These are phyloP conservation scores for Chondrilla cf. caribensis DNA, from an alignment of 37 sponge, comb jelly and placozoan genomes.

Conservation along the genomic window DNA sequence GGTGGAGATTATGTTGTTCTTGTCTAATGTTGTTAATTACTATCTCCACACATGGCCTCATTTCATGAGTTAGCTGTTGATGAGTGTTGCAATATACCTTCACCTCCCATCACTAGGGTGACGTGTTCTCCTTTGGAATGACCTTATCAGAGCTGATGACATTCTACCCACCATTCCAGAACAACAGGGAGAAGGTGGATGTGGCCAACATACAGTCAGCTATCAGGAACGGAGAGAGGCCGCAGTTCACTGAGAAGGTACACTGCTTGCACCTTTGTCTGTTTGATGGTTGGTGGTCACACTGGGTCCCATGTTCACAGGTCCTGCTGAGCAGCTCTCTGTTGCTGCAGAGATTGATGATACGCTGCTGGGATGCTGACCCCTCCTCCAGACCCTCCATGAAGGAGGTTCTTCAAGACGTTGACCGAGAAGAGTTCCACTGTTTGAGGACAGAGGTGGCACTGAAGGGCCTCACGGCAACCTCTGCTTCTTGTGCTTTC, in stretches of 20 bases:
- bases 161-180: conserved; percentile 53
- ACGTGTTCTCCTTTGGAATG: conserved; percentile 93
- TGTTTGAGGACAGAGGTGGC: conserved; percentile 44
- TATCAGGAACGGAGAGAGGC: conserved; percentile 26
- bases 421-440: conserved; percentile 48
- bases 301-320: not conserved
- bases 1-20: no score
- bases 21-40: no score
- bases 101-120: conserved; percentile 41
- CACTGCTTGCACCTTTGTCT: no score
- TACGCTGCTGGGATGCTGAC: conserved; percentile 67
- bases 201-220: not conserved
- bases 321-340: conserved; percentile 53
- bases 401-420: conserved; percentile 37
- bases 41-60: no score
- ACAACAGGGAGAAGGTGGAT: not conserved
- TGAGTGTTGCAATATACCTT: not conserved
- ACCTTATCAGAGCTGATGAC: conserved; percentile 73
- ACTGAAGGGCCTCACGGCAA: conserved; percentile 44
- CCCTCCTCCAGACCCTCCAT: conserved; percentile 61
- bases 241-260: conserved; percentile 32
- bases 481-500: conserved; percentile 64
- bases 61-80: no score
- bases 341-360: conserved; percentile 70
- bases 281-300: not conserved